These are phyloP conservation scores for Penaeus chinensis DNA, from an alignment of 1,140 invertebrate genomes.

Conservation along the genomic window DNA sequence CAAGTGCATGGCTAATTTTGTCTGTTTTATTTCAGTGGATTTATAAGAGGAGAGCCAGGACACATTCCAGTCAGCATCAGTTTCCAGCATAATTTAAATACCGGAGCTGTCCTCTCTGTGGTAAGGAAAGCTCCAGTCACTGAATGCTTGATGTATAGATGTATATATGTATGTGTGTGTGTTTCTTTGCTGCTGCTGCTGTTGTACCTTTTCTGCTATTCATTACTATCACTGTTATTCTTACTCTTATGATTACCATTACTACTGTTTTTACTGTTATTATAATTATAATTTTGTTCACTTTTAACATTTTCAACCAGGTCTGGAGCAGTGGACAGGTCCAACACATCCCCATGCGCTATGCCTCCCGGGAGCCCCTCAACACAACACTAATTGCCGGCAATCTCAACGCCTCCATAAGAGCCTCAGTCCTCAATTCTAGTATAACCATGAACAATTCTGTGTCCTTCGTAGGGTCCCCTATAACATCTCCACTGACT, in stretches of 20 bases:
- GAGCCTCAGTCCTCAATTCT: not conserved
- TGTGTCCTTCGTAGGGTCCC: not conserved
- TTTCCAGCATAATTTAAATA: conserved; percentile 37
- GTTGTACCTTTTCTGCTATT: no score
- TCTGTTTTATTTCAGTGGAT: conserved; percentile 19
- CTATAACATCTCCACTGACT: not conserved
- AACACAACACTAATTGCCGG: not conserved
- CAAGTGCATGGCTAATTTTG: no score
- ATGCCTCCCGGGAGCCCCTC: conserved; percentile 22
- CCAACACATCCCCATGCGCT: conserved; percentile 47
- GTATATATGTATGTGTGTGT: no score
- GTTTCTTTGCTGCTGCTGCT: no score
- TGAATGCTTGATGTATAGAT: not conserved
- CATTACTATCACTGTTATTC: no score
- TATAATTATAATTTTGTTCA: not conserved
- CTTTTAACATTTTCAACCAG: not conserved
- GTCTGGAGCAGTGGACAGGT: conserved; percentile 55
- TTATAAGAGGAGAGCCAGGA: conserved; percentile 42
- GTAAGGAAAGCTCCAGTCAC: not conserved
- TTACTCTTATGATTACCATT: not conserved
- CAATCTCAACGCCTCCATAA: not conserved
- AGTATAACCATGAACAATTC: not conserved
- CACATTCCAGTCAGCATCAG: conserved; percentile 41
- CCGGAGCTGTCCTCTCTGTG: conserved; percentile 42
- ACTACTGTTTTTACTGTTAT: not conserved